Evolutionary conservation across 2,888 invertebrate genomes (phyloP).

Genomic region (Athalia cordata): DNA sequence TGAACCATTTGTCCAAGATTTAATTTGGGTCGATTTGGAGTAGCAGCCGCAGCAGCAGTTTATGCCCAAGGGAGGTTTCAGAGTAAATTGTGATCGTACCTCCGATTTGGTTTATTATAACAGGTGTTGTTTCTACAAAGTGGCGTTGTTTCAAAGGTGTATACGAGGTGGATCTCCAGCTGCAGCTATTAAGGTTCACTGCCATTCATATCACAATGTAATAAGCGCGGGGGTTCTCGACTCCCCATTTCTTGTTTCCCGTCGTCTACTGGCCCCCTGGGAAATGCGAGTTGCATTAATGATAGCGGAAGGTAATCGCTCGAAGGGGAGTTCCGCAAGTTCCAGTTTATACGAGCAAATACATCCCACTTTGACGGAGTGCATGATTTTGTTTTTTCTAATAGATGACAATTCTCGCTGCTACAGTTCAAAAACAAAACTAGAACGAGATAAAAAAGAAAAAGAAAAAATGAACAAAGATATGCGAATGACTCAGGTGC

Average conservation of each 20-base stretch:
- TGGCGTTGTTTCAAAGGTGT: constrained; percentile 6
- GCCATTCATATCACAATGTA: constrained; percentile 4
- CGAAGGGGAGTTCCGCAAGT: constrained; percentile 4
- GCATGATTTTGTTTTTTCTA: no score
- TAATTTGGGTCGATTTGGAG: constrained; percentile 8
- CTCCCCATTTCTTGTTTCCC: constrained; percentile 11
- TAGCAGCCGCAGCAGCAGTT: no score
- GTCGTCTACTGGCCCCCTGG: constrained; percentile 10
- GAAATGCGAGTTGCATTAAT: constrained; percentile 37
- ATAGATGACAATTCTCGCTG: no score
- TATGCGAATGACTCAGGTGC: no score
- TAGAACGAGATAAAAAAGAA: no score
- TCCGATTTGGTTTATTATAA: constrained; percentile 7
- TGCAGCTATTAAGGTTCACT: constrained; percentile 7
- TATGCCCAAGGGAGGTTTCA: background rate
- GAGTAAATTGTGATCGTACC: constrained; percentile 20
- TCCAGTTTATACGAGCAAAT: background rate
- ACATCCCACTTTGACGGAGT: background rate
- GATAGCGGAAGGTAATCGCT: constrained; percentile 35
- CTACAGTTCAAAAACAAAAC: no score
- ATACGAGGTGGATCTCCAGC: background rate
- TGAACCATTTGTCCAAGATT: background rate
- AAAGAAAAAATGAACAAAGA: no score
- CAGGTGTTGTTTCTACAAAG: constrained; percentile 26
- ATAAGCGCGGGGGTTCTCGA: background rate